Evolutionary conservation across 35 echinoderm and acorn worm genomes (phyloP).

Genomic region (Hemicentrotus pulcherrimus): DNA sequence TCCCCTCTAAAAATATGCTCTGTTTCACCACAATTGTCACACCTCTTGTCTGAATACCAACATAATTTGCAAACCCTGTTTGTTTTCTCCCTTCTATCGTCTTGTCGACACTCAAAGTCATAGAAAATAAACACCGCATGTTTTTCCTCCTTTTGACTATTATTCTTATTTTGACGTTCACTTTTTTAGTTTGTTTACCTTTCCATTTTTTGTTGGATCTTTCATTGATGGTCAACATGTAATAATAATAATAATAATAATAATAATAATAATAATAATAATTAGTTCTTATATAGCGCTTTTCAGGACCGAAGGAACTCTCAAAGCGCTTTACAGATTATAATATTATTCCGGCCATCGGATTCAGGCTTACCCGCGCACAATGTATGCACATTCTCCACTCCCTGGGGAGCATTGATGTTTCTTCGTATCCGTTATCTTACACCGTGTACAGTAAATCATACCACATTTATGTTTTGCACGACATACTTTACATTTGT

Average conservation of each 20-base stretch:
- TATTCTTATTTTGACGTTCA: neutral
- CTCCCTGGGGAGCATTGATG: too few relatives aligned
- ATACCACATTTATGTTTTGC: neutral
- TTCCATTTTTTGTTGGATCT: neutral
- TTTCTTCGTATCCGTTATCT: neutral
- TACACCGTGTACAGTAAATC: neutral
- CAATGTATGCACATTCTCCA: too few relatives aligned
- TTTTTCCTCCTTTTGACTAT: neutral
- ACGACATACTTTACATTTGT: neutral
- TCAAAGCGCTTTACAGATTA: too few relatives aligned
- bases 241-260: too few relatives aligned
- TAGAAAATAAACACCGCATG: neutral
- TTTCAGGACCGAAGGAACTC: too few relatives aligned
- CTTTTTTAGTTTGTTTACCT: neutral
- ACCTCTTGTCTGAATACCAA: neutral
- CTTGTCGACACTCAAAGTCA: conserved; percentile 5
- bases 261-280: too few relatives aligned
- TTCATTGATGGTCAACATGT: neutral
- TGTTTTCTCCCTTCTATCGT: neutral
- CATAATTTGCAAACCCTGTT: neutral
- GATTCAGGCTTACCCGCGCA: too few relatives aligned
- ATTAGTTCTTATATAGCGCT: too few relatives aligned
- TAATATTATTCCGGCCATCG: too few relatives aligned
- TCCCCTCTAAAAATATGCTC: conserved; percentile 2
- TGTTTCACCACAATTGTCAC: neutral